Percentiles rank a stretch among this genome's conserved stretches.
phyloP scores from a whole-genome alignment of 1,140 invertebrate species.

The Cydia strobilella region DNA sequence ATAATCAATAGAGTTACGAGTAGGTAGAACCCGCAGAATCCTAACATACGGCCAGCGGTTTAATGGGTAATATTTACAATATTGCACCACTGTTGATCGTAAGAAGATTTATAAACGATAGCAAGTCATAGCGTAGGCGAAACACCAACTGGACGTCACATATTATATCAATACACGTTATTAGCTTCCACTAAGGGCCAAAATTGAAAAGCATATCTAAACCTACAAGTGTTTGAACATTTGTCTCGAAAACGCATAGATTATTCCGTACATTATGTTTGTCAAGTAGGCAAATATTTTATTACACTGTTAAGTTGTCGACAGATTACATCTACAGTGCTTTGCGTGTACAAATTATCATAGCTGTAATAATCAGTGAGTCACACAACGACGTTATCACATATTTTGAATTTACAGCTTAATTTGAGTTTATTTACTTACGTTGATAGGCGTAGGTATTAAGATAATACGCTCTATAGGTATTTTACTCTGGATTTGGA shows the following conservation, averaged over 20 bases:
- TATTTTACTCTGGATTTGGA: too few species aligned
- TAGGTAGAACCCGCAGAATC: not conserved
- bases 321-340: slow-evolving; percentile 52
- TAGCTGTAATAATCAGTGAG: slow-evolving; percentile 17
- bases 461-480: too few species aligned
- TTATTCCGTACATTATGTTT: slow-evolving; percentile 51
- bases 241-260: slow-evolving; percentile 61
- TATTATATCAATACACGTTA: not conserved
- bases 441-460: not conserved
- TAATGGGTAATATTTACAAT: slow-evolving; percentile 16
- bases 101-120: slow-evolving; percentile 66
- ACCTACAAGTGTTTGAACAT: slow-evolving; percentile 45
- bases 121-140: slow-evolving; percentile 46
- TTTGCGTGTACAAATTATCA: slow-evolving; percentile 31
- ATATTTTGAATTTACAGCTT: slow-evolving; percentile 6
- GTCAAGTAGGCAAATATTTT: slow-evolving; percentile 57
- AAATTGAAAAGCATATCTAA: slow-evolving; percentile 1
- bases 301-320: slow-evolving; percentile 49
- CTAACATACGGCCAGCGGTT: not conserved
- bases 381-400: slow-evolving; percentile 9
- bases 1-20: slow-evolving; percentile 6
- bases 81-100: slow-evolving; percentile 37
- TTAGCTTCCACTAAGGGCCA: not conserved
- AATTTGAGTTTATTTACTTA: slow-evolving; percentile 5
- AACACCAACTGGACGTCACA: not conserved